These are phyloP conservation scores for Scaptomyza reducta DNA, from an alignment of 2,888 invertebrate species.

Conservation along the genomic window DNA sequence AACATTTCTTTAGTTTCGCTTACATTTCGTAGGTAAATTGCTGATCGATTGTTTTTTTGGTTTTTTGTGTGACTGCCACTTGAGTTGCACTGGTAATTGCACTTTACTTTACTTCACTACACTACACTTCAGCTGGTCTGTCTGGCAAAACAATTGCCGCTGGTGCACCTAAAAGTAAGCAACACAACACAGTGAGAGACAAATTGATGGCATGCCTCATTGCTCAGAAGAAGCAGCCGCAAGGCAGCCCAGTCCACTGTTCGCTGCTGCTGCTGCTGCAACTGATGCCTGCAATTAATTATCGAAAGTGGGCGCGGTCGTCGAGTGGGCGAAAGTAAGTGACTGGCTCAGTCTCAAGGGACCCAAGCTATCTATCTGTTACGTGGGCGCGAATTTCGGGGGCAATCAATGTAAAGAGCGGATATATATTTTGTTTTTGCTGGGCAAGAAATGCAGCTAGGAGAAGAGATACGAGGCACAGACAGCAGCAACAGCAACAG, in stretches of 20 bases:
- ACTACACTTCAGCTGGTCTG: conserved; percentile 22
- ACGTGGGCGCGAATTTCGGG: conserved; percentile 52
- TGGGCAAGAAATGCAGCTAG: conserved; percentile 65
- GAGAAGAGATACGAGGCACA: conserved; percentile 8
- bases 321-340: conserved; percentile 74
- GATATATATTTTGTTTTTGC: conserved; percentile 80
- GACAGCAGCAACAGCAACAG: conserved; percentile 2
- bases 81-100: conserved; percentile 80
- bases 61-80: conserved; percentile 51
- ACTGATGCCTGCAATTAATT: conserved; percentile 84
- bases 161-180: conserved; percentile 59
- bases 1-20: conserved; percentile 35
- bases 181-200: conserved; percentile 63
- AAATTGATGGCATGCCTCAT: conserved; percentile 80
- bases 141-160: conserved; percentile 69
- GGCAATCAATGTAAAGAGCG: conserved; percentile 81
- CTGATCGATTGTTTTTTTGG: conserved; percentile 8
- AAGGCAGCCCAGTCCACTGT: conserved; percentile 7
- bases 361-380: conserved; percentile 39
- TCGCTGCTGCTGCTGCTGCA: conserved; percentile 59
- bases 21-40: conserved; percentile 38
- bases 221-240: conserved; percentile 34
- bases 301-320: conserved; percentile 82
- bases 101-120: conserved; percentile 56
- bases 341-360: conserved; percentile 28